Conservation (phyloP, 2,113 vertebrate species). For the Oncorhynchus kisutch region DNA sequence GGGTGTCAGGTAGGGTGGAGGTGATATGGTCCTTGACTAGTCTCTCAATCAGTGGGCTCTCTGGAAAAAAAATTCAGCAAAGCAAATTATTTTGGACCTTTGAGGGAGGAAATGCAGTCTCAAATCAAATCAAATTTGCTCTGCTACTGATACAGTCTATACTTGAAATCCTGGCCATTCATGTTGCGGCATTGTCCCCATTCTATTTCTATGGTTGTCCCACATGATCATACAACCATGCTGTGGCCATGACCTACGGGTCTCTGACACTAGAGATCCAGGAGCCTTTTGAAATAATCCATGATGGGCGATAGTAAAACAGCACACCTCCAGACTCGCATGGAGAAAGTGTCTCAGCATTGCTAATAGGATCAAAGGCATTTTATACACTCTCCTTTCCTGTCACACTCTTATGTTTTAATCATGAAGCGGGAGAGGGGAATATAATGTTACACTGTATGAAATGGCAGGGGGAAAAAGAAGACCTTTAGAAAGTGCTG, state of each 20-base stretch:
- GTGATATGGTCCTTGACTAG: too few species aligned
- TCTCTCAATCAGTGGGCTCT: neutral
- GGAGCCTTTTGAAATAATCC: neutral
- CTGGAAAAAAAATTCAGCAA: too few species aligned
- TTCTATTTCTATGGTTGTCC: neutral
- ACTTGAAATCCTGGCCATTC: neutral
- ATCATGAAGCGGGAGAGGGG: neutral
- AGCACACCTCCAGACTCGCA: neutral
- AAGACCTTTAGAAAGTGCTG: too few species aligned
- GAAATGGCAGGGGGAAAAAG: too few species aligned
- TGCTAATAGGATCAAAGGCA: neutral
- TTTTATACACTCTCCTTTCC: neutral
- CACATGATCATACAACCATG: neutral
- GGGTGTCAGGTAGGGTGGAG: too few species aligned
- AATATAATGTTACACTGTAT: too few species aligned
- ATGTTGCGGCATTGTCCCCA: neutral
- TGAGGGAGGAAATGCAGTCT: neutral
- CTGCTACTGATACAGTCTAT: neutral
- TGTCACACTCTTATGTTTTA: neutral
- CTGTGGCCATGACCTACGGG: neutral
- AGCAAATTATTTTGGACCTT: neutral
- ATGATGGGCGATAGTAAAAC: neutral
- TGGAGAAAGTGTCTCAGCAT: neutral
- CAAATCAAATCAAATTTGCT: too few species aligned
- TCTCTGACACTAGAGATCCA: too few species aligned